phyloP scores from a whole-genome alignment of 2,888 invertebrate genomes.

The Magallana nippona region DNA sequence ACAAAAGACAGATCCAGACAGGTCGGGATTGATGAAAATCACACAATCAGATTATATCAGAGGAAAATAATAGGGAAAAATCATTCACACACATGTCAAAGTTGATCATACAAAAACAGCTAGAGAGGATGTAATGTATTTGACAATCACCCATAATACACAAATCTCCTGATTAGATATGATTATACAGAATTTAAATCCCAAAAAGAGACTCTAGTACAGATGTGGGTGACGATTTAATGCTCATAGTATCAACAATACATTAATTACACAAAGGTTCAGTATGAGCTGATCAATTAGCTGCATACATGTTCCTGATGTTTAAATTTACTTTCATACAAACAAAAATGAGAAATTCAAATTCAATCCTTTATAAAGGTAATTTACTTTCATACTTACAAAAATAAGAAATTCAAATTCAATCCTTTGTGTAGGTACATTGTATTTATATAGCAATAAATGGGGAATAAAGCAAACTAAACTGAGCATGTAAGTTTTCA shows the following conservation, averaged over 20 bases:
- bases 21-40: conserved; percentile 8
- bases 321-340: neutral
- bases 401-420: neutral
- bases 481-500: neutral
- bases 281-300: neutral
- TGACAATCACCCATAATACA: conserved; percentile 19
- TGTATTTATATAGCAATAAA: no score
- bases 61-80: conserved; percentile 2
- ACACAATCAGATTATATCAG: neutral
- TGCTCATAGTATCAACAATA: neutral
- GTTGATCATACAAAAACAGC: neutral
- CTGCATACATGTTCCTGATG: neutral
- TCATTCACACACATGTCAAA: neutral
- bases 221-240: neutral
- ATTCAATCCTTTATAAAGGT: neutral
- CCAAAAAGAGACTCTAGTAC: neutral
- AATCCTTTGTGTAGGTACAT: no score
- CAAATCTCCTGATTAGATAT: conserved; percentile 26
- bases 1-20: neutral
- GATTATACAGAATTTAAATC: conserved; percentile 29
- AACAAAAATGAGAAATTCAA: neutral
- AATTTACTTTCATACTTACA: neutral
- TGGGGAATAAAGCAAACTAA: no score
- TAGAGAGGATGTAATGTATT: neutral
- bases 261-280: neutral